Conservation (phyloP, 2,113 vertebrate genomes). For the Hippocampus comes region DNA sequence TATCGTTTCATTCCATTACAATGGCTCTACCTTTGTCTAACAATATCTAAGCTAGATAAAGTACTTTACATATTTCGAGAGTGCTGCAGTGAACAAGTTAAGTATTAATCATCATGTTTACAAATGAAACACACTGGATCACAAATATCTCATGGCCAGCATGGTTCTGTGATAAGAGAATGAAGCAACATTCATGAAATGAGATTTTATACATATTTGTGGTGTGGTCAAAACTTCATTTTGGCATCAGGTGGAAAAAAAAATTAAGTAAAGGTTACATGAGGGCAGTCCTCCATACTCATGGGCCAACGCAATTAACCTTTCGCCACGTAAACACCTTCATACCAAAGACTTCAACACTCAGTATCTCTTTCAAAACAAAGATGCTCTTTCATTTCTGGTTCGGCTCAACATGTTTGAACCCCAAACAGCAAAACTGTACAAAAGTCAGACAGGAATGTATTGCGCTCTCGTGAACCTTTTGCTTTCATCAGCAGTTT, state of each 20-base stretch:
- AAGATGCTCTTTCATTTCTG: slow-evolving; percentile 3
- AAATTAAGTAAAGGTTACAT: slow-evolving; percentile 18
- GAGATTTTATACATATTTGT: slow-evolving; percentile 21
- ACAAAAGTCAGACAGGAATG: not conserved
- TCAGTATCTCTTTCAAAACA: not conserved
- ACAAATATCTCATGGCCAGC: slow-evolving; percentile 1
- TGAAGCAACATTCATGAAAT: not conserved
- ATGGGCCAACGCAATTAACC: slow-evolving; percentile 7
- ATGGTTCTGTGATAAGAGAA: not conserved
- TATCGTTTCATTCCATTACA: not conserved
- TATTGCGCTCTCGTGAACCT: not conserved
- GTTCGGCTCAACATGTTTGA: not conserved
- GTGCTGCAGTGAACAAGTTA: not conserved
- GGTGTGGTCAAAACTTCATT: slow-evolving; percentile 8
- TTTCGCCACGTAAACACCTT: slow-evolving; percentile 28
- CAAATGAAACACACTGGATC: not conserved
- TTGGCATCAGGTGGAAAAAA: slow-evolving; percentile 6
- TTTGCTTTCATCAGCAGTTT: not conserved
- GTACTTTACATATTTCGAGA: not conserved
- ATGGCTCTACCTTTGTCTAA: not conserved
- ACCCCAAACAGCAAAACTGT: not conserved
- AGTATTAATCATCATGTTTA: not conserved
- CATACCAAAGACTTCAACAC: not conserved
- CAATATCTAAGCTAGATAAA: not conserved
- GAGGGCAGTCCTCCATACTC: slow-evolving; percentile 15